Conservation (phyloP, 2,113 vertebrate species). For the Chaetodon trifascialis region DNA sequence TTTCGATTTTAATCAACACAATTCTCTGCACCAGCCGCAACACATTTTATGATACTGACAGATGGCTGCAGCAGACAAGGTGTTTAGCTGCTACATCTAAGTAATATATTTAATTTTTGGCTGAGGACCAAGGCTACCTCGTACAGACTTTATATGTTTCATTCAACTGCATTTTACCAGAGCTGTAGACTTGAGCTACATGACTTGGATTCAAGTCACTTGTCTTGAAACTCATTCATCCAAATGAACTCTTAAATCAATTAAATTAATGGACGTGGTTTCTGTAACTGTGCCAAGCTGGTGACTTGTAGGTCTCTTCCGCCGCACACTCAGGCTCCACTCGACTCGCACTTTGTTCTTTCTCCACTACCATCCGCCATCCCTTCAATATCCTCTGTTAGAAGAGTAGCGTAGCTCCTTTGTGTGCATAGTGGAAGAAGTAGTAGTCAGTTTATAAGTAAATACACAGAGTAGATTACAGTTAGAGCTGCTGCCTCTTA, state of each 20-base stretch:
- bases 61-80: neutral
- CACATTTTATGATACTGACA: too few relatives aligned
- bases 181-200: neutral
- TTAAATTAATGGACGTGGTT: neutral
- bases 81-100: neutral
- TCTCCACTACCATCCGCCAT: too few relatives aligned
- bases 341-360: too few relatives aligned
- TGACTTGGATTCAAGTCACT: neutral
- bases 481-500: too few relatives aligned
- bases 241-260: neutral
- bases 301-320: too few relatives aligned
- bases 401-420: too few relatives aligned
- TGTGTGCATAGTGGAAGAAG: too few relatives aligned
- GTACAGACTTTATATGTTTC: neutral
- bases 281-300: too few relatives aligned
- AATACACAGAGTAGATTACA: too few relatives aligned
- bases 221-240: neutral
- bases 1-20: neutral
- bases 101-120: neutral
- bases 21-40: neutral
- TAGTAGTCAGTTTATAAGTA: too few relatives aligned
- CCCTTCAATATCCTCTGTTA: too few relatives aligned
- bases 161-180: neutral
- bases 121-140: neutral
- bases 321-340: too few relatives aligned